Evolutionary conservation across 2,888 invertebrate genomes (phyloP).

Genomic region (Liopterus haemorrhoidalis): DNA sequence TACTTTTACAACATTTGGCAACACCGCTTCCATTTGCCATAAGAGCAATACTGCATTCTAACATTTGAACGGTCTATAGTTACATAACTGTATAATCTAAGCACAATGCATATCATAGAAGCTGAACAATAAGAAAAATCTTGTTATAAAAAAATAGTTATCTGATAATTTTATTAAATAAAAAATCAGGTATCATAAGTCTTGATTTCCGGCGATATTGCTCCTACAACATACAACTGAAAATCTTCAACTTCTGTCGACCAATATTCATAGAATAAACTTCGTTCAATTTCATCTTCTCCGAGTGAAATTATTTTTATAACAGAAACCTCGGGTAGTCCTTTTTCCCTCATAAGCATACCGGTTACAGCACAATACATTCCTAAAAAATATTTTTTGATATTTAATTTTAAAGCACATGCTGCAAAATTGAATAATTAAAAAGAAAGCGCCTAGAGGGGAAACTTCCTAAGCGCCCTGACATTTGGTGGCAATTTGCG

Average conservation of each 20-base stretch:
- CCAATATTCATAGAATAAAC: constrained; percentile 24
- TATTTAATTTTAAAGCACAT: not conserved
- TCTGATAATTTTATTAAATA: not conserved
- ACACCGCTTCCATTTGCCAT: too few relatives aligned
- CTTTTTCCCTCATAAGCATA: constrained; percentile 19
- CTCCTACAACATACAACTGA: constrained; percentile 13
- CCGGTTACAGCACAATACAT: constrained; percentile 27
- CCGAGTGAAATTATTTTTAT: constrained; percentile 17
- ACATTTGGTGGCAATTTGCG: too few relatives aligned
- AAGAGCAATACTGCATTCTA: too few relatives aligned
- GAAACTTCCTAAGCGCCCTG: too few relatives aligned
- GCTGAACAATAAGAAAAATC: too few relatives aligned
- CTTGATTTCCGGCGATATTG: constrained; percentile 13
- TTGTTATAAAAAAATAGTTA: too few relatives aligned
- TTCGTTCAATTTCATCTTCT: constrained; percentile 14
- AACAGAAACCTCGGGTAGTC: constrained; percentile 25
- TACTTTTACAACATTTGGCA: too few relatives aligned
- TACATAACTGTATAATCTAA: too few relatives aligned
- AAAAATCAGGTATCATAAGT: constrained; percentile 5
- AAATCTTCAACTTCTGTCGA: constrained; percentile 29
- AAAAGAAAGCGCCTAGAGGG: too few relatives aligned
- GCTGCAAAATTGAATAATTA: too few relatives aligned
- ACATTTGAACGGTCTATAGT: too few relatives aligned
- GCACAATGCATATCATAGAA: too few relatives aligned
- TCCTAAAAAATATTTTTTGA: constrained; percentile 21